Evolutionary conservation across 2,797 vertebrate genomes (phyloP).

Genomic region (Sebastiscus tertius): DNA sequence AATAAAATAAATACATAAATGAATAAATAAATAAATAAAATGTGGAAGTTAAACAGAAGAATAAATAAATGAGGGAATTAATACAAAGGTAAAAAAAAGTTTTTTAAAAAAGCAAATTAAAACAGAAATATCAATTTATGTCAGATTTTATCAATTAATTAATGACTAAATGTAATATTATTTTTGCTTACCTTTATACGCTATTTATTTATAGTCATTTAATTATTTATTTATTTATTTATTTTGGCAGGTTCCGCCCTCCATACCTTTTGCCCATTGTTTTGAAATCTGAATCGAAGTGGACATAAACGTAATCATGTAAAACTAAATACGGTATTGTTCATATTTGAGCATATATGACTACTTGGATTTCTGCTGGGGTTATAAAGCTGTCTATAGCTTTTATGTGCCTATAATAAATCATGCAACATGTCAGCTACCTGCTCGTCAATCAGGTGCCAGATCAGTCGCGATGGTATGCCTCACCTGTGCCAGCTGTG

Average conservation of each 20-base stretch:
- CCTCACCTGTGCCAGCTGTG: slow-evolving; percentile 71
- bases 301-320: neutral
- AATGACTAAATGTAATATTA: no score
- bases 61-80: no score
- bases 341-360: neutral
- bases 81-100: no score
- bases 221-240: neutral
- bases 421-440: neutral
- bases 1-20: no score
- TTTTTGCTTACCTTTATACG: no score
- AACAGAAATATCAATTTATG: no score
- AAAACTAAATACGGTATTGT: neutral
- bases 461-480: neutral
- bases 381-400: neutral
- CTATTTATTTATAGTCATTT: accelerated
- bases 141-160: no score
- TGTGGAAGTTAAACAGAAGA: accelerated
- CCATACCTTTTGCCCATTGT: neutral
- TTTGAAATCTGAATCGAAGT: no score
- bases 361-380: accelerated
- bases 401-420: neutral
- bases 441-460: neutral
- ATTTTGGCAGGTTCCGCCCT: neutral
- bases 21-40: no score
- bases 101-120: no score